phyloP scores from a whole-genome alignment of 2,113 vertebrate species.

The Eclectus roratus region DNA sequence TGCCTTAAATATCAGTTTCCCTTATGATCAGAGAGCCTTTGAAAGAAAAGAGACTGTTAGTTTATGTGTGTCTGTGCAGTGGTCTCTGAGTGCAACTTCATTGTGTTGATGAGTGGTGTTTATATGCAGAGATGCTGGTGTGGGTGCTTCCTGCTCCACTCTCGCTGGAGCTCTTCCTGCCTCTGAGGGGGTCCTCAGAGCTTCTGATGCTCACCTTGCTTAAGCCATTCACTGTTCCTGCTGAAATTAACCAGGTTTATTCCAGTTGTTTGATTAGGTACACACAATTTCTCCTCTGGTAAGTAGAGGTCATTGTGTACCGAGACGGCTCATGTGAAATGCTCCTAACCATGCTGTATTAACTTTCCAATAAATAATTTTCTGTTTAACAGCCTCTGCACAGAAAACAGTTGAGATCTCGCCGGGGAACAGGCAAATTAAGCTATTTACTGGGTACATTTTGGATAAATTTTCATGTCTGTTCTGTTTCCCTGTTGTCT shows the following conservation, averaged over 20 bases:
- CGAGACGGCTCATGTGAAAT: not conserved
- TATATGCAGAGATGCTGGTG: not conserved
- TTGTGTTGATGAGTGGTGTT: not conserved
- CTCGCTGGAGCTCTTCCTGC: not conserved
- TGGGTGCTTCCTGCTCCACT: not conserved
- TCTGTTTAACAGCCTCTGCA: not conserved
- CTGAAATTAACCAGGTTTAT: not conserved
- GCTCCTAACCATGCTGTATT: not conserved
- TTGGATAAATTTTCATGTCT: not conserved
- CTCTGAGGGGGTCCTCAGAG: rapidly evolving
- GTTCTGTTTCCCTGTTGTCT: not conserved
- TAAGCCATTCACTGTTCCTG: not conserved
- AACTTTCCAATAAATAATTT: not conserved
- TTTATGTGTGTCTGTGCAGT: not conserved
- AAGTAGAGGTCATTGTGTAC: not conserved
- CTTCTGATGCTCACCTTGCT: not conserved
- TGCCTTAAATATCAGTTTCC: rapidly evolving
- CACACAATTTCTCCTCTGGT: not conserved
- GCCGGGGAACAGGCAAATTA: not conserved
- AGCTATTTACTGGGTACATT: not conserved
- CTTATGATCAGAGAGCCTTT: not conserved
- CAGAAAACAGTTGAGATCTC: not conserved
- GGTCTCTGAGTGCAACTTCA: not conserved
- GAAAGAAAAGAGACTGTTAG: not conserved
- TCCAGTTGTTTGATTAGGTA: not conserved